Conservation (phyloP, 2,113 vertebrate genomes). For the Capreolus pygargus region DNA sequence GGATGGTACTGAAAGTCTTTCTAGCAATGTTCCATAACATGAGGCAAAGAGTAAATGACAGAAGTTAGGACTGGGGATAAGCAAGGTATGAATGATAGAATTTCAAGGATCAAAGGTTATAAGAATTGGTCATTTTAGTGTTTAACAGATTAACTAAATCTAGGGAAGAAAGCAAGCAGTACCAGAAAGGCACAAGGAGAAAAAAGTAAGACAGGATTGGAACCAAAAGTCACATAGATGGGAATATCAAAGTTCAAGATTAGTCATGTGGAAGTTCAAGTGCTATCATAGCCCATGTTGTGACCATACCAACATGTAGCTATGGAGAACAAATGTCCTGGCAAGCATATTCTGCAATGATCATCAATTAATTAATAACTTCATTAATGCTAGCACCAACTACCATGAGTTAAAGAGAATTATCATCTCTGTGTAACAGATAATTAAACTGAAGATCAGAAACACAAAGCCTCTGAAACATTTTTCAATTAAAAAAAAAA, state of each 20-base stretch:
- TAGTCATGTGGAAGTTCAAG: background rate
- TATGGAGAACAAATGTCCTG: background rate
- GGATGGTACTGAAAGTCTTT: background rate
- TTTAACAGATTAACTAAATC: background rate
- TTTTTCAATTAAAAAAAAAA: background rate
- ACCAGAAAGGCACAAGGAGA: background rate
- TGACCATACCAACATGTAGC: background rate
- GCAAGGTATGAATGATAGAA: background rate
- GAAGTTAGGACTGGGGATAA: background rate
- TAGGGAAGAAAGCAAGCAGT: background rate
- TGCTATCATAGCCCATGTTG: background rate
- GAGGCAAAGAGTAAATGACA: background rate
- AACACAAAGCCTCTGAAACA: background rate
- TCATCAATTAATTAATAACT: background rate
- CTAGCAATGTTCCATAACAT: background rate
- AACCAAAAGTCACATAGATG: background rate
- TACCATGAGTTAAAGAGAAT: background rate
- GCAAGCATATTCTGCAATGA: background rate
- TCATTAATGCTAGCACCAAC: background rate
- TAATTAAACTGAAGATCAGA: conserved; percentile 7
- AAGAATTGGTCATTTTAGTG: background rate
- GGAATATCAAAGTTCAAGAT: background rate
- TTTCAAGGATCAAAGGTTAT: background rate
- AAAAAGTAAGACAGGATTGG: background rate
- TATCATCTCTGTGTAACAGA: background rate